Base-by-base conservation (phyloP, 2,113 vertebrate species). In the Oryzias melastigma region DNA sequence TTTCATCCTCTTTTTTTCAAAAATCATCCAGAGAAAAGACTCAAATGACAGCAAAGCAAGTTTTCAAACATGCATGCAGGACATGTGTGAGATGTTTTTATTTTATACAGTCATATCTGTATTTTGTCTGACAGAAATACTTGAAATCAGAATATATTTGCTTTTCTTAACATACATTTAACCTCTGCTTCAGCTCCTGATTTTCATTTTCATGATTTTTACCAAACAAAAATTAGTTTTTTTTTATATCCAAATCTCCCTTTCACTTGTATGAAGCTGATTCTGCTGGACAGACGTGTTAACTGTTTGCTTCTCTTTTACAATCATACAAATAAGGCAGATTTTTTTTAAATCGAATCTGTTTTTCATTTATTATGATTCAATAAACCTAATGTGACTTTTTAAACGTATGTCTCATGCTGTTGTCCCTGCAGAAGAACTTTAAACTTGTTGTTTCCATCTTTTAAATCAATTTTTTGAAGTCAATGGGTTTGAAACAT, bases 231-330 rank as follows among this genome's bases (percentile, higher is more conserved):
- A 57, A 58, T 75, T 65, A 64, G 22, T 68, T 71, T 74, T 71
- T 62, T 56, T 64, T 27, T 72, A 47, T 14, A 17, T 19, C 16
- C 12, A 35, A 14, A 71, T 68, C 14, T 75, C 18, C n/a, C 62
- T 51, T 24, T 93, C 93, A 89, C 88, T 92, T 93, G 91, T 92
- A 91, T 88, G 85, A 91, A 87, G 88, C 90, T 93, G 91, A 92
- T 93, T 94, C 94, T 96, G 95, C 94, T 94, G 94, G 95, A 91
- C 94, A 86, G 95, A 94, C 88, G 89, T 92, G 85, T 90, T 93
- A 91, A 90, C 90, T 18, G 42, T 79, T 78, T 71, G 68, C 68
- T 68, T 76, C 73, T 65, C 69, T 77, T 83, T 80, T 69, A 70
- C 58, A 74, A 51, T 73, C 68, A 76, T 80, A 65, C 64, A 82